Conservation (phyloP, 2,888 invertebrate species). For the Hemithea aestivaria region DNA sequence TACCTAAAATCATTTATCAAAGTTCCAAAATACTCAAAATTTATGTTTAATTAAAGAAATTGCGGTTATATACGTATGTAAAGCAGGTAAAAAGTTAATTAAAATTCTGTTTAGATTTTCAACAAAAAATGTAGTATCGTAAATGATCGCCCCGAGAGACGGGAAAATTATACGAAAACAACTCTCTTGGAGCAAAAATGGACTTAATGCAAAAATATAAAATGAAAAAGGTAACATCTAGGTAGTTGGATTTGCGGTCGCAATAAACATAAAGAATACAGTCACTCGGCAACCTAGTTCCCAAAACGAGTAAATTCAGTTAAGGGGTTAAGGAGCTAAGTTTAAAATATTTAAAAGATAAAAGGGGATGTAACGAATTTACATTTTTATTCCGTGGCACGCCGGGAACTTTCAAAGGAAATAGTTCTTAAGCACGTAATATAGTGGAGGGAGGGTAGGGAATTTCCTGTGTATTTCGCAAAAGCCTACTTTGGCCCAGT, state of each 20-base stretch:
- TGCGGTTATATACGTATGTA: too few relatives aligned
- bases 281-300: conserved; percentile 9
- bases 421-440: conserved; percentile 71
- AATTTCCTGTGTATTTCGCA: conserved; percentile 62
- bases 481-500: conserved; percentile 75
- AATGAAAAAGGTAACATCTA: not conserved
- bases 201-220: too few relatives aligned
- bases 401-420: conserved; percentile 47
- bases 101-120: too few relatives aligned
- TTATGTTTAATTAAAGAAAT: too few relatives aligned
- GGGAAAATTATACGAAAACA: too few relatives aligned
- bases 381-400: conserved; percentile 57
- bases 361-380: conserved; percentile 41
- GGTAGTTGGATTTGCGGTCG: not conserved
- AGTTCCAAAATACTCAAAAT: too few relatives aligned
- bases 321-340: conserved; percentile 17
- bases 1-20: too few relatives aligned
- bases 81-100: too few relatives aligned
- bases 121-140: too few relatives aligned
- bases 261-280: conserved; percentile 4
- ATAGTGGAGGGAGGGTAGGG: conserved; percentile 50
- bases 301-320: conserved; percentile 19
- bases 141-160: too few relatives aligned
- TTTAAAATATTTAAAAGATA: conserved; percentile 33
- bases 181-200: too few relatives aligned